Percentiles rank a stretch among this genome's conserved stretches.
Conservation (phyloP, 2,113 vertebrate genomes). For the Clarias batrachus region DNA sequence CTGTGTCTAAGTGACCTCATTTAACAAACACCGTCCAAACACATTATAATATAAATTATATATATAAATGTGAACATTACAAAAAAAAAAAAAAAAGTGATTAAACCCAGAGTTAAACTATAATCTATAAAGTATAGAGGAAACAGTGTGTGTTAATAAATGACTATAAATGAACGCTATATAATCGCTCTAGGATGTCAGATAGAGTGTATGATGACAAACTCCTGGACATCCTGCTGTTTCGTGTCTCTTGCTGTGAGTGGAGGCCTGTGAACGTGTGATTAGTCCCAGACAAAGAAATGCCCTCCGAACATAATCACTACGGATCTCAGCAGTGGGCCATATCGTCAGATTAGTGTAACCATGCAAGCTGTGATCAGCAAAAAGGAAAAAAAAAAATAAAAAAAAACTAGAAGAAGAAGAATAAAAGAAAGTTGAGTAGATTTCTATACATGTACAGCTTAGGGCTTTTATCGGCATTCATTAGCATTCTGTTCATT, state of each 20-base stretch:
- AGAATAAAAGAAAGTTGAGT: constrained; percentile 31
- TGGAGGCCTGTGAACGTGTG: background rate
- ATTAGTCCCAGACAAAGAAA: constrained; percentile 55
- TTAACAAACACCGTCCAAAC: background rate
- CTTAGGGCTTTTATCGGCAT: constrained; percentile 60
- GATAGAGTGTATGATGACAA: background rate
- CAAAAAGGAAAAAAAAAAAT: constrained; percentile 33
- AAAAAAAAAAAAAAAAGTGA: background rate
- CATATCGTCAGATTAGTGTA: constrained; percentile 68
- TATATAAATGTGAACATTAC: background rate
- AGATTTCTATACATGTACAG: constrained; percentile 14
- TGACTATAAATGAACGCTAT: background rate
- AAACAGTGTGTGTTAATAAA: background rate
- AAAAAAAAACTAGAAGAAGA: background rate
- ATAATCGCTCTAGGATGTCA: background rate
- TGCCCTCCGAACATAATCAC: constrained; percentile 71
- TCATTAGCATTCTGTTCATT: constrained; percentile 61
- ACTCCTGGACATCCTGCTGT: background rate
- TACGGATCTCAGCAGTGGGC: constrained; percentile 63
- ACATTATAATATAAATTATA: background rate
- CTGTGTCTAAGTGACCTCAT: background rate
- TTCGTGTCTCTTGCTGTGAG: background rate
- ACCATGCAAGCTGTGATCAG: constrained; percentile 72
- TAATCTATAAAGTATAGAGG: background rate
- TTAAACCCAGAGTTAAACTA: background rate